Evolutionary conservation across 2,888 invertebrate genomes (phyloP), one percentile per base, ranked within the genome.

Genomic region (Sepioteuthis lessoniana): DNA sequence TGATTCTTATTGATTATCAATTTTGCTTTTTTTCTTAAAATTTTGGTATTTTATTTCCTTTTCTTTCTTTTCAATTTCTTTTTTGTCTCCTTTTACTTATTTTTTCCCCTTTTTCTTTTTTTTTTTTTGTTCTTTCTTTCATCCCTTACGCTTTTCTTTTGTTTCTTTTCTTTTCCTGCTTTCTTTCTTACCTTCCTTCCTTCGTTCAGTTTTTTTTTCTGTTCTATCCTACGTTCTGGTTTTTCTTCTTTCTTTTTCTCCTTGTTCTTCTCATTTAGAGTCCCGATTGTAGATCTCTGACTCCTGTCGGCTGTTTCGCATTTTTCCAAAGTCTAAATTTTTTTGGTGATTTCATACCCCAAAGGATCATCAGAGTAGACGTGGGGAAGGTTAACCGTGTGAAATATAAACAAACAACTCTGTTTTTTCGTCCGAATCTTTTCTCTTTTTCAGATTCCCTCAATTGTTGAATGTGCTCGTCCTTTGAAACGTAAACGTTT

Each of bases 331-430:
- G n/a, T 35, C 10, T n/a, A 76, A 76, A 0, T n/a, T 76, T 55
- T 76, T 76, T n/a, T 76, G n/a, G n/a, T 76, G n/a, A 76, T 76
- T 76, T n/a, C n/a, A n/a, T n/a, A 76, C 76, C 76, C 76, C 76
- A 76, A 76, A n/a, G 76, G 76, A 76, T 76, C n/a, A 5, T n/a
- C 76, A 76, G n/a, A 55, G 76, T 76, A 76, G 76, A 76, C 13
- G n/a, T 5, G 4, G n/a, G 76, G n/a, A n/a, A 35, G 76, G 76
- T 76, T n/a, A 76, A n/a, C n/a, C 13, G n/a, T 76, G n/a, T 35
- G 76, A n/a, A 76, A 76, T 76, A 16, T 76, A 76, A 76, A 76
- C 76, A 76, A 76, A 76, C 76, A 76, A n/a, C 4, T 35, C 35
- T 76, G n/a, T 16, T 76, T 76, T 76, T 76, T 76, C 55, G 25